Evolutionary conservation across 35 echinoderm and acorn worm species (phyloP), one percentile per base, ranked within the genome.

Genomic region (Hemicentrotus pulcherrimus): DNA sequence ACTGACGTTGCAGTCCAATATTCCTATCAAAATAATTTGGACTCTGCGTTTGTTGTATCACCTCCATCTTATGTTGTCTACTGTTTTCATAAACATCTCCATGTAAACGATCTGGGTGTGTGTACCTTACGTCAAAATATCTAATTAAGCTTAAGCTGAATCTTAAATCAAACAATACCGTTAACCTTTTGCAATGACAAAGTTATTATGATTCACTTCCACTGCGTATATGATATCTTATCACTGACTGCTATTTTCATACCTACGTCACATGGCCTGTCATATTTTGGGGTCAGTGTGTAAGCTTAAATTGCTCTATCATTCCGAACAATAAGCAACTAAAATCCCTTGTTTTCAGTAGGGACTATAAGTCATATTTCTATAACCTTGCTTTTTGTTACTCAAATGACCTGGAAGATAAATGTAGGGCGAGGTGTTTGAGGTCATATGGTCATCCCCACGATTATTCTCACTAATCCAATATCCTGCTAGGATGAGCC

Each of bases 131-230:
- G 65, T 78, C 65, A 78, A 78, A 78, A 28, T 78, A 22, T 28
- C 5, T 78, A 78, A 28, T 78, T 78, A 78, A 7, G 65, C 18
- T 28, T 28, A 78, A 22, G 28, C 65, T 78, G 19, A n/a, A 78
- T 78, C 24, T 78, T 6, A 6, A 78, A 78, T 78, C 18, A 28
- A 78, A 78, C 65, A 78, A 78, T 78, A 78, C 65, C 65, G 65
- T 22, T 78, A 78, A 78, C 65, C 65, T 78, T 78, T 78, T 78
- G 65, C 65, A 78, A 28, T 78, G 65, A 78, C 65, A 78, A 78
- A 78, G 65, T 78, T 78, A 78, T 78, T 78, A 78, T 78, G 65
- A 78, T 78, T 78, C 65, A 78, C 65, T 28, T 78, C 65, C 65
- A 78, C 65, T 78, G 7, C 65, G 65, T 78, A 22, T 70, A 78